Conservation (phyloP, 35 echinoderm and acorn worm species). For the Holothuria glaberrima region DNA sequence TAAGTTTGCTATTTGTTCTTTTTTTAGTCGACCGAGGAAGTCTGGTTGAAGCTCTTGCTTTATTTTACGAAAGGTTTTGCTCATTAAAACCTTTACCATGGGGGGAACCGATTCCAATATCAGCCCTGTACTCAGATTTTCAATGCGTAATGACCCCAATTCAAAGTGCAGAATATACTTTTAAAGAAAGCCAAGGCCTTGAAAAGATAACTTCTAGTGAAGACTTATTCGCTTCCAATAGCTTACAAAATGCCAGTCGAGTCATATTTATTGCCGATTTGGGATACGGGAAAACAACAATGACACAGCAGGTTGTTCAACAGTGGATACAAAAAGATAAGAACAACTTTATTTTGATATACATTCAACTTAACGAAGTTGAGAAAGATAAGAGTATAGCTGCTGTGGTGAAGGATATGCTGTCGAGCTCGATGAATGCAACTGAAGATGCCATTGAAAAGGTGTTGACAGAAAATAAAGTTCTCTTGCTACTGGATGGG, state of each 20-base stretch:
- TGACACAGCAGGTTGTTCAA: not conserved
- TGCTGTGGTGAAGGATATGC: not conserved
- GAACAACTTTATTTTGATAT: not conserved
- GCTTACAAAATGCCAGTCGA: not conserved
- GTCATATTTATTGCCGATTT: constrained; percentile 7
- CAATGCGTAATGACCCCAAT: not conserved
- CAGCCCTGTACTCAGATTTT: not conserved
- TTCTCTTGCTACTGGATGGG: not conserved
- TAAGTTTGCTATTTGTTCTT: too few species aligned
- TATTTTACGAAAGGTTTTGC: not conserved
- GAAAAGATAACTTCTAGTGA: not conserved
- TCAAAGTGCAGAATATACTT: not conserved
- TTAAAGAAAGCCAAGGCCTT: too few species aligned
- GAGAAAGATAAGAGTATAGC: not conserved
- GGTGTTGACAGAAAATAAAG: not conserved
- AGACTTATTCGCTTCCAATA: not conserved
- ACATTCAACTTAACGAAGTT: constrained; percentile 30
- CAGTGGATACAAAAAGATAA: not conserved
- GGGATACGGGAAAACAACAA: constrained; percentile 34
- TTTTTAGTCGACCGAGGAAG: too few species aligned
- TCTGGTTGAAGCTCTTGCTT: not conserved
- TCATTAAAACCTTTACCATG: constrained; percentile 3
- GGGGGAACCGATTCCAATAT: constrained; percentile 32
- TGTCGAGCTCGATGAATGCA: not conserved
- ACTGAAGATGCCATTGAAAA: not conserved